Conservation (phyloP, 1,140 invertebrate genomes). For the Calosoma granatense region DNA sequence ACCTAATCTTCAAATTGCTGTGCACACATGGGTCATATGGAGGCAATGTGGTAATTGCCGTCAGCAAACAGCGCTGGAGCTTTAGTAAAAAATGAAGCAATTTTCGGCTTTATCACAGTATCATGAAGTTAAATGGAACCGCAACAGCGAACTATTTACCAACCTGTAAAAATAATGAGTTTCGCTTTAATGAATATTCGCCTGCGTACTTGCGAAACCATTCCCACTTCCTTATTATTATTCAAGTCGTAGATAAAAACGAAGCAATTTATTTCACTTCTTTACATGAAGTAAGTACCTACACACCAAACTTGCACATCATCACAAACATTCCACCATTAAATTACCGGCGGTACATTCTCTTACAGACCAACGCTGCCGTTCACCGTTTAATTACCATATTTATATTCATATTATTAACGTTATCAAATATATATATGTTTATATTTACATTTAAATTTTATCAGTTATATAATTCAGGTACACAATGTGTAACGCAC, state of each 20-base stretch:
- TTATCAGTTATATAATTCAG: too few species aligned
- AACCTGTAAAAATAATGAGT: conserved; percentile 3
- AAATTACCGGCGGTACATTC: too few species aligned
- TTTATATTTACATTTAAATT: too few species aligned
- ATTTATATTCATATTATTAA: too few species aligned
- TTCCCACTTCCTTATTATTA: background rate
- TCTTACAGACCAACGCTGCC: too few species aligned
- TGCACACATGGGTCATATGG: background rate
- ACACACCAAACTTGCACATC: background rate
- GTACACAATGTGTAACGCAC: too few species aligned
- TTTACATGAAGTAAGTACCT: background rate
- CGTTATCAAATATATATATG: too few species aligned
- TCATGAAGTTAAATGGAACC: too few species aligned
- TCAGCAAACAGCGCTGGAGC: background rate
- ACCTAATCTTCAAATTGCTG: background rate
- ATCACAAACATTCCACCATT: background rate
- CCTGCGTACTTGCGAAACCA: background rate
- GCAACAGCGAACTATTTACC: too few species aligned
- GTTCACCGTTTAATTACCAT: too few species aligned
- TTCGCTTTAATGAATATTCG: background rate
- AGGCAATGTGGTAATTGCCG: background rate
- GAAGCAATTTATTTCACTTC: background rate
- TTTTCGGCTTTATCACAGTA: too few species aligned
- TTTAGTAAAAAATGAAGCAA: too few species aligned
- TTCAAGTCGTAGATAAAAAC: background rate